These are phyloP conservation scores for Melanostigma gelatinosum DNA, from an alignment of 2,113 vertebrate genomes.

Conservation along the genomic window DNA sequence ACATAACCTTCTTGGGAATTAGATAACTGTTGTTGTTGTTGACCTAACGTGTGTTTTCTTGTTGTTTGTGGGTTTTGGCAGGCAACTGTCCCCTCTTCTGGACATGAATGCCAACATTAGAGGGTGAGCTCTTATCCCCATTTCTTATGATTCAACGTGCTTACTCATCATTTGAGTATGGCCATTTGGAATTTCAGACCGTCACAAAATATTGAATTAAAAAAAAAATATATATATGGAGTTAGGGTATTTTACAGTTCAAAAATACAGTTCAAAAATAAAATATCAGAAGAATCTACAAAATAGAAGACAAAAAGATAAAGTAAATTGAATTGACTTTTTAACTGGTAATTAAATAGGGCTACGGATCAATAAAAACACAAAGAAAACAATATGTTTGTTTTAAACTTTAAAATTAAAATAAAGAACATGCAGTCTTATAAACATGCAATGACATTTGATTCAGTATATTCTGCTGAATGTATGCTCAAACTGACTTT, in stretches of 20 bases:
- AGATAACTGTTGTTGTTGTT: background rate
- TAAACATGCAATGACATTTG: background rate
- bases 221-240: background rate
- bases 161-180: background rate
- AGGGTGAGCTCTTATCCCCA: background rate
- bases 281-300: background rate
- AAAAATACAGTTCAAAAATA: background rate
- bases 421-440: background rate
- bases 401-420: background rate
- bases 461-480: background rate
- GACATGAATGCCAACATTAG: background rate
- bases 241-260: background rate
- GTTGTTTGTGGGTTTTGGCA: background rate
- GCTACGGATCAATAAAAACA: background rate
- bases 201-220: background rate
- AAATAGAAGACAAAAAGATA: background rate
- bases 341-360: background rate
- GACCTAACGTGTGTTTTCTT: background rate
- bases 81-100: background rate
- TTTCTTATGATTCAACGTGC: background rate
- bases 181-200: background rate
- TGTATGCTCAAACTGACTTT: background rate
- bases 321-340: background rate
- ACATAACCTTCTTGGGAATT: background rate
- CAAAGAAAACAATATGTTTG: background rate